phyloP scores from a whole-genome alignment of 2,113 vertebrate genomes.

The Sinosuthora webbiana region DNA sequence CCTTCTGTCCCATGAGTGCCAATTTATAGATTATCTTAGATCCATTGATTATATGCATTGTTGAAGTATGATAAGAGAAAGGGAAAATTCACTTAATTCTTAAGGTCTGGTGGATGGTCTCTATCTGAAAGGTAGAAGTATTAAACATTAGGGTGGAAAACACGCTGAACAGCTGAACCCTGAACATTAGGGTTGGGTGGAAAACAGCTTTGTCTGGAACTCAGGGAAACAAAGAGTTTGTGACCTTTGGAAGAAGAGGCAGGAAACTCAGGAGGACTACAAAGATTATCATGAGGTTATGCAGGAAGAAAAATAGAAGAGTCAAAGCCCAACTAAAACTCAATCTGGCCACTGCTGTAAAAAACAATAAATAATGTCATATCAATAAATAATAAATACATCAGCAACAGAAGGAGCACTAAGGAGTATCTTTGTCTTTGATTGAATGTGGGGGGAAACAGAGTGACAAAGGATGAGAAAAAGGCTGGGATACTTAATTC shows the following conservation, averaged over 20 bases:
- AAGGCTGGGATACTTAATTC: neutral
- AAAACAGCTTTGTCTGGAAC: neutral
- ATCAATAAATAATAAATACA: neutral
- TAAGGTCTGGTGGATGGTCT: neutral
- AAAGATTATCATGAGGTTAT: neutral
- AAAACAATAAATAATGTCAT: neutral
- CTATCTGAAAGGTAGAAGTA: neutral
- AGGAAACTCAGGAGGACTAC: neutral
- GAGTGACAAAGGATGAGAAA: neutral
- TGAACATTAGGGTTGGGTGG: no score
- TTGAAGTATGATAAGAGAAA: neutral
- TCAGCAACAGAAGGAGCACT: neutral
- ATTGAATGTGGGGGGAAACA: neutral
- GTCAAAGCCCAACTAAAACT: neutral
- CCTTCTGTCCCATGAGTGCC: neutral
- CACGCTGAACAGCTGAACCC: neutral
- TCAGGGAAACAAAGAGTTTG: neutral
- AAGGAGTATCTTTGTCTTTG: neutral
- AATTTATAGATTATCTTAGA: neutral
- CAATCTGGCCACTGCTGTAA: neutral
- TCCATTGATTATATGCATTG: neutral
- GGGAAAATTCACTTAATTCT: neutral
- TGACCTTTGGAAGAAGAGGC: neutral
- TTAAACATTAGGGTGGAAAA: neutral
- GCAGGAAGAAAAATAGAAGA: accelerated